A percentile compares a stretch with the other conserved stretches of the same genome.
Evolutionary conservation across 1,140 invertebrate genomes (phyloP).

Genomic region (Thaumatotibia leucotreta): DNA sequence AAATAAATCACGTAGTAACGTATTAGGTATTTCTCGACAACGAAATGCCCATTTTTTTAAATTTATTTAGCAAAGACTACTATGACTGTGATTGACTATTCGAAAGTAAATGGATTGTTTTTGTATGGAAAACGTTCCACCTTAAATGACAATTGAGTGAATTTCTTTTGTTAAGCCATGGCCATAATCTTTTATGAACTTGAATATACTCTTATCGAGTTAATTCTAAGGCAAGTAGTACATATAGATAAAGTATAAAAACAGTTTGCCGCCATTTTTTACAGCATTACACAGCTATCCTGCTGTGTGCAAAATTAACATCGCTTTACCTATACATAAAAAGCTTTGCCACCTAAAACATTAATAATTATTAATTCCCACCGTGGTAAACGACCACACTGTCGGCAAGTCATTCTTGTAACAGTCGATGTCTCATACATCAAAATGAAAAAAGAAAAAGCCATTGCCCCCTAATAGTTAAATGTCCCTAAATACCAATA

Average conservation of each 20-base stretch:
- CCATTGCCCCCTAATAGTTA: slow-evolving; percentile 60
- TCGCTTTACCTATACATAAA: background rate
- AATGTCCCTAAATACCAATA: slow-evolving; percentile 74
- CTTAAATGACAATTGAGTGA: too few species aligned
- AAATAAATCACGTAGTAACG: too few species aligned
- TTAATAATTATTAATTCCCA: slow-evolving; percentile 63
- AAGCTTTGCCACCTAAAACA: slow-evolving; percentile 41
- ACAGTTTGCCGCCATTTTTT: background rate
- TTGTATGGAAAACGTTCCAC: too few species aligned
- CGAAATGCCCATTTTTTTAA: too few species aligned
- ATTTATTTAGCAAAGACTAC: too few species aligned
- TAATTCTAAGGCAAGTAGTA: too few species aligned
- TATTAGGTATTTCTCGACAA: too few species aligned
- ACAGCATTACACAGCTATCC: background rate
- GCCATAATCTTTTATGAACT: too few species aligned
- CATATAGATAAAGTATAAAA: background rate
- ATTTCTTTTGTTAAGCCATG: too few species aligned
- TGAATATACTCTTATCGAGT: too few species aligned
- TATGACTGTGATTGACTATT: too few species aligned
- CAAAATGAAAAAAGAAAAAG: slow-evolving; percentile 51
- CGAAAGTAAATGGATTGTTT: too few species aligned
- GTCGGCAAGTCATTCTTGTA: slow-evolving; percentile 57
- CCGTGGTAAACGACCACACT: slow-evolving; percentile 54
- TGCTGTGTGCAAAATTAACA: slow-evolving; percentile 6
- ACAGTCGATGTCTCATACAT: slow-evolving; percentile 57